phyloP scores from a whole-genome alignment of 2,113 vertebrate genomes.

The Salvelinus sp. region DNA sequence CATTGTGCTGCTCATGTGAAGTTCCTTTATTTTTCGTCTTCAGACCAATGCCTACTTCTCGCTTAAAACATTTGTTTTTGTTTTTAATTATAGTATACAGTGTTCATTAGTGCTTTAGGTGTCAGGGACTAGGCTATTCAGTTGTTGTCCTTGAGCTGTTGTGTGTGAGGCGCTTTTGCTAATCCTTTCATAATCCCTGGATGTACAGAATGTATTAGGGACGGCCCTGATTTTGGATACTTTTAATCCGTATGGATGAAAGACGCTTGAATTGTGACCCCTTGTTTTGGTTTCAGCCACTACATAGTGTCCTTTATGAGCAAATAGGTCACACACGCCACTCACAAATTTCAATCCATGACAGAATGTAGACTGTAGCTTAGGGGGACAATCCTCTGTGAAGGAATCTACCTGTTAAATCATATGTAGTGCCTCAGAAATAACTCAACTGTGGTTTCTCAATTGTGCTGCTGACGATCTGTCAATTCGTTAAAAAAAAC shows the following conservation, averaged over 20 bases:
- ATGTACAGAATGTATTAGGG: slow-evolving; percentile 59
- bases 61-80: too few species aligned
- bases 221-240: slow-evolving; percentile 59
- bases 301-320: slow-evolving; percentile 37
- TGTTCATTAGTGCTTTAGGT: slow-evolving; percentile 30
- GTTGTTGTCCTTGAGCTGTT: slow-evolving; percentile 37
- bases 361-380: slow-evolving; percentile 24
- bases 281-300: slow-evolving; percentile 17
- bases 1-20: too few species aligned
- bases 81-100: slow-evolving; percentile 3
- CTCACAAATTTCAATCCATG: slow-evolving; percentile 32
- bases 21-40: too few species aligned
- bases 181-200: slow-evolving; percentile 65
- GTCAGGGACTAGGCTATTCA: not conserved
- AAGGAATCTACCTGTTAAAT: not conserved
- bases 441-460: slow-evolving; percentile 9
- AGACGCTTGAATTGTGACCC: slow-evolving; percentile 57
- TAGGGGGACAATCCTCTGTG: slow-evolving; percentile 1
- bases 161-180: slow-evolving; percentile 47
- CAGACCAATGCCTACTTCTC: too few species aligned
- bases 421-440: not conserved
- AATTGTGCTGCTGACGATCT: not conserved
- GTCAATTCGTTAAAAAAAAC: not conserved
- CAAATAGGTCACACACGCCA: slow-evolving; percentile 27
- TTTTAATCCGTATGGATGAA: slow-evolving; percentile 55